A percentile compares a stretch with the other conserved stretches of the same genome.
These are phyloP conservation scores for Bombyx mori DNA, from an alignment of 1,140 invertebrate species.

Conservation along the genomic window ASM3026992v2 NC_085123.1:9028501-9029000, in stretches of 20 bases:
- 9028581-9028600: constrained; percentile 14
- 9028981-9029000: constrained; percentile 44
- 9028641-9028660: constrained; percentile 53
- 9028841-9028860: constrained; percentile 70
- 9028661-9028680: constrained; percentile 64
- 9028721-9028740: constrained; percentile 88
- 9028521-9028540: constrained; percentile 52
- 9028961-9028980: constrained; percentile 39
- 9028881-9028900: constrained; percentile 61
- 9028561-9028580: constrained; percentile 44
- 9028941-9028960: constrained; percentile 63
- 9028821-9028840: constrained; percentile 66
- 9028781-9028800: constrained; percentile 85
- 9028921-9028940: constrained; percentile 74
- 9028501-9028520: constrained; percentile 64
- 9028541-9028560: constrained; percentile 69
- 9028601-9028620: constrained; percentile 58
- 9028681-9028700: constrained; percentile 68
- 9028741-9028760: constrained; percentile 79
- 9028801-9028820: constrained; percentile 64
- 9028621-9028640: constrained; percentile 45
- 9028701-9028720: constrained; percentile 86
- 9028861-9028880: constrained; percentile 66
- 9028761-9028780: constrained; percentile 87
- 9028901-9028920: constrained; percentile 63